These are phyloP conservation scores for Corbicula japonica DNA, from an alignment of 2,888 invertebrate species.

Conservation along the genomic window DNA sequence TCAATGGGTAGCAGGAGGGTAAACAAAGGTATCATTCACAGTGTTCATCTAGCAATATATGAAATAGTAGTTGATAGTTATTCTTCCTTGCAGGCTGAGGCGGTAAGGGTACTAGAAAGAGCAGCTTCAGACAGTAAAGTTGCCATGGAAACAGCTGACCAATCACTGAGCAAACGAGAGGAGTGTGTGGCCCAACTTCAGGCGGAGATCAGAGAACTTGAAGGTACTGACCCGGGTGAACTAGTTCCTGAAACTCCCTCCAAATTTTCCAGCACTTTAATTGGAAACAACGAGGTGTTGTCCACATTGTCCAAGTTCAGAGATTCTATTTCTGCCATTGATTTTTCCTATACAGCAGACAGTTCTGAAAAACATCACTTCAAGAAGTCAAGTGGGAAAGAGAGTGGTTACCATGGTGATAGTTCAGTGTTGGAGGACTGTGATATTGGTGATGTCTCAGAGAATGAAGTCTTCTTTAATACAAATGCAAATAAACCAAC, in stretches of 20 bases:
- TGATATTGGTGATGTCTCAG: conserved; percentile 56
- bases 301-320: conserved; percentile 48
- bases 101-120: conserved; percentile 87
- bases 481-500: not conserved
- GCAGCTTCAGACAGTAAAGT: conserved; percentile 76
- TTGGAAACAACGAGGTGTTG: not conserved
- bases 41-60: too few species aligned
- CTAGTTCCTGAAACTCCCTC: conserved; percentile 52
- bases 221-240: conserved; percentile 70
- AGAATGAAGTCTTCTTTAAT: conserved; percentile 42
- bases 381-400: conserved; percentile 7
- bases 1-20: too few species aligned
- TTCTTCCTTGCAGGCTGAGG: conserved; percentile 73
- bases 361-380: not conserved
- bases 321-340: conserved; percentile 48
- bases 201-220: conserved; percentile 66
- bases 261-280: conserved; percentile 7
- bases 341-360: conserved; percentile 40
- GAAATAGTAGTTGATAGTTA: too few species aligned
- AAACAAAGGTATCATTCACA: too few species aligned
- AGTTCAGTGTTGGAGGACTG: conserved; percentile 63
- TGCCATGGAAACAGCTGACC: conserved; percentile 78
- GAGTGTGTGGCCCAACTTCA: conserved; percentile 66
- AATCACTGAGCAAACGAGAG: conserved; percentile 71
- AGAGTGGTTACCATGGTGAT: conserved; percentile 31